A percentile compares a stretch with the other conserved stretches of the same genome.
Conservation (phyloP, 2,113 vertebrate species). For the Hydrochoerus hydrochaeris region DNA sequence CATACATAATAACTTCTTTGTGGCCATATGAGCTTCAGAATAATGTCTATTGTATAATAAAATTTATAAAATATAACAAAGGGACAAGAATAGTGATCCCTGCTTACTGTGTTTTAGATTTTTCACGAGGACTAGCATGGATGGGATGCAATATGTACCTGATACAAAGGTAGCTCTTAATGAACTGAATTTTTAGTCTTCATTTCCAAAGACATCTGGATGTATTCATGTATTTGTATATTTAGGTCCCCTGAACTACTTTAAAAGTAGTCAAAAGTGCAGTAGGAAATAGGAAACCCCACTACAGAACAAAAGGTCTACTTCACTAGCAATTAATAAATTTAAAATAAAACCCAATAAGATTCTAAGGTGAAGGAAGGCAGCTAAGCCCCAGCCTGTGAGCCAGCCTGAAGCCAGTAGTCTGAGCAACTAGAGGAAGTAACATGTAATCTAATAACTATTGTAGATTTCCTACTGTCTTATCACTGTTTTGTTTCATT, state of each 20-base stretch:
- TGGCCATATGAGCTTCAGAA: not conserved
- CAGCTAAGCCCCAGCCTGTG: too few relatives aligned
- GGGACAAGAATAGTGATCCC: not conserved
- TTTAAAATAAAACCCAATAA: not conserved
- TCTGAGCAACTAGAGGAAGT: too few relatives aligned
- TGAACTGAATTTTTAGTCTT: not conserved
- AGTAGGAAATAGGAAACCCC: conserved; percentile 10
- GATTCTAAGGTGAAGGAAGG: not conserved
- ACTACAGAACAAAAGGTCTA: not conserved
- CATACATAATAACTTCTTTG: not conserved
- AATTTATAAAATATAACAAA: conserved; percentile 30
- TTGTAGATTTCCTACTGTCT: too few relatives aligned
- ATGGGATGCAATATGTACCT: not conserved
- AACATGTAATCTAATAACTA: too few relatives aligned
- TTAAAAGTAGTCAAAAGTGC: conserved; percentile 13
- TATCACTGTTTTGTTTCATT: too few relatives aligned
- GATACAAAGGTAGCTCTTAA: conserved; percentile 15
- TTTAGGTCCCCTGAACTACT: conserved; percentile 27
- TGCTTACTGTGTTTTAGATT: not conserved
- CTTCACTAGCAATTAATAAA: not conserved
- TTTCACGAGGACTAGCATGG: not conserved
- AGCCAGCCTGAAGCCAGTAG: too few relatives aligned
- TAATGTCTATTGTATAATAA: not conserved
- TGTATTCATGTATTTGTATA: not conserved
- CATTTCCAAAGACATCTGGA: conserved; percentile 9